Evolutionary conservation across 2,797 vertebrate species (phyloP).

Genomic region (Calcarius lapponicus): DNA sequence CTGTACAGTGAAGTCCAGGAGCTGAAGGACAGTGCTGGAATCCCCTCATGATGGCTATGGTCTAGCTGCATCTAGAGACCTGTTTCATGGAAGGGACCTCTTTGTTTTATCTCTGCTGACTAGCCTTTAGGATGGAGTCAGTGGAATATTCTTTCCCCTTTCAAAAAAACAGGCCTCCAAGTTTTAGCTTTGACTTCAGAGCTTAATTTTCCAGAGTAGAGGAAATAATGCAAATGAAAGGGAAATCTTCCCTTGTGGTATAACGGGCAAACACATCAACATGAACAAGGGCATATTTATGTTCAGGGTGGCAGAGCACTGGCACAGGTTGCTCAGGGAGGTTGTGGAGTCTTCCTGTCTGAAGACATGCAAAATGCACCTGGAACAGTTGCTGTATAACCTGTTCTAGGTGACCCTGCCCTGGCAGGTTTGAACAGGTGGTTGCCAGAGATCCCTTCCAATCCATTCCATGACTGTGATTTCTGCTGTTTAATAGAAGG

Average conservation of each 20-base stretch:
- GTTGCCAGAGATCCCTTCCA: background rate
- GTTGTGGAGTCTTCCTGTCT: background rate
- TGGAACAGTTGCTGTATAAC: background rate
- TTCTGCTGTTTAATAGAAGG: background rate
- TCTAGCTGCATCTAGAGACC: background rate
- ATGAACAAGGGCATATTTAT: background rate
- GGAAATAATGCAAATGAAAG: background rate
- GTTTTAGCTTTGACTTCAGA: background rate
- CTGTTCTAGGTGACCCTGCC: background rate
- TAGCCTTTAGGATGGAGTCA: background rate
- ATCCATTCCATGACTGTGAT: background rate
- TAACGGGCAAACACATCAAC: background rate
- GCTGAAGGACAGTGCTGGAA: background rate
- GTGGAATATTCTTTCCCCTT: background rate
- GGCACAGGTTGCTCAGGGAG: background rate
- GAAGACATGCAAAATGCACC: background rate
- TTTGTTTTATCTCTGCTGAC: background rate
- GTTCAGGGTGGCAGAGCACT: background rate
- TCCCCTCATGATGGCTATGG: background rate
- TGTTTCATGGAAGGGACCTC: background rate
- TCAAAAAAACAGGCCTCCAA: background rate
- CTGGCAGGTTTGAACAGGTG: background rate
- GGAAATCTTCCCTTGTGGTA: background rate
- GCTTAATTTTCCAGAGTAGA: background rate
- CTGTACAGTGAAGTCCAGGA: background rate